These are phyloP conservation scores for Drosophila gunungcola DNA, from an alignment of 1,140 invertebrate species.

Conservation along the genomic window DNA sequence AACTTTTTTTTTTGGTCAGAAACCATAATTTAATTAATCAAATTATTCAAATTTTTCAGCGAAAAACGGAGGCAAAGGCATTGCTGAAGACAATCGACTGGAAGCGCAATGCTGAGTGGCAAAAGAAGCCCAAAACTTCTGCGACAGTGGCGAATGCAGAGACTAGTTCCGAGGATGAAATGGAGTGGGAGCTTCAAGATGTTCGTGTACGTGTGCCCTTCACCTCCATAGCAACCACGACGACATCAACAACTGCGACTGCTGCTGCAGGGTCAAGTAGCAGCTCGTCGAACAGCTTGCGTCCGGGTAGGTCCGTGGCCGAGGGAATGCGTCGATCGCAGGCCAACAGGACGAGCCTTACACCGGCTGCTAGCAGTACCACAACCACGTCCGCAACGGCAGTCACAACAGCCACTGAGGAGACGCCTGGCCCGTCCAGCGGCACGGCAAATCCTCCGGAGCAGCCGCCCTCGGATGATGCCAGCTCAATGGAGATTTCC, in stretches of 20 bases:
- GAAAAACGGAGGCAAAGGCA: slow-evolving; percentile 96
- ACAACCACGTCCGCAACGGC: slow-evolving; percentile 17
- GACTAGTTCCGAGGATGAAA: slow-evolving; percentile 79
- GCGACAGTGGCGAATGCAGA: slow-evolving; percentile 61
- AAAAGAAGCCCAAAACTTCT: slow-evolving; percentile 51
- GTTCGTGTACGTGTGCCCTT: slow-evolving; percentile 43
- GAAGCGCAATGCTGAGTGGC: slow-evolving; percentile 85
- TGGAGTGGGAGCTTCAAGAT: slow-evolving; percentile 77
- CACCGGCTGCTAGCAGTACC: slow-evolving; percentile 17
- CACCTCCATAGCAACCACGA: slow-evolving; percentile 18
- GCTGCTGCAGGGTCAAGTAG: slow-evolving; percentile 13
- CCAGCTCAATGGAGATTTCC: slow-evolving; percentile 77
- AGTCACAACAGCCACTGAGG: slow-evolving; percentile 18
- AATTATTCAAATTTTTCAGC: slow-evolving; percentile 85
- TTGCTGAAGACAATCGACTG: slow-evolving; percentile 92
- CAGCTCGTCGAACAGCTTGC: slow-evolving; percentile 15
- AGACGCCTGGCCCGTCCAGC: slow-evolving; percentile 20
- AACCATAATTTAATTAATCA: neutral
- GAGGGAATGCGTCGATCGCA: slow-evolving; percentile 56
- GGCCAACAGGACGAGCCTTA: slow-evolving; percentile 17
- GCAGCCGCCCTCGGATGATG: slow-evolving; percentile 56
- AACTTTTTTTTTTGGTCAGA: neutral
- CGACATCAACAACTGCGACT: slow-evolving; percentile 10
- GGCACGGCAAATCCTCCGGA: slow-evolving; percentile 26
- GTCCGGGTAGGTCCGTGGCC: slow-evolving; percentile 12